Evolutionary conservation across 2,797 vertebrate species (phyloP), one percentile per base, ranked within the genome.

Genomic region (Liasis olivaceus): DNA sequence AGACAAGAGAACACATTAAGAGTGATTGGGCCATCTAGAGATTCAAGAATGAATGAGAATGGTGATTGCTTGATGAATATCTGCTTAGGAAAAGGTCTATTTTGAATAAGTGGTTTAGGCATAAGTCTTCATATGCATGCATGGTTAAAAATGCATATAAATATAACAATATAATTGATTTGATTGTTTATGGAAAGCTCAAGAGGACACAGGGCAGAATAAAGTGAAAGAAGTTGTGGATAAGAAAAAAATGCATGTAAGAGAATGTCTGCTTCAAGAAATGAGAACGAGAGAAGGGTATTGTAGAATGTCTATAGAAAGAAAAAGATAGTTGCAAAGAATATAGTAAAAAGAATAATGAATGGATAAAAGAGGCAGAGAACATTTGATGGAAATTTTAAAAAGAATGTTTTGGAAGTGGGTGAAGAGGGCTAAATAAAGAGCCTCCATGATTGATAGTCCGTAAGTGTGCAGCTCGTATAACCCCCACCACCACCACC

Each of bases 401-500:
- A 77, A 77, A 77, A 42, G 22, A 81, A 47, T 47, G 20, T 47
- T 11, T 81, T 81, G 36, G 36, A 47, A 47, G 20, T 47, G 36
- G 47, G 17, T 47, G 36, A 81, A 81, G 47, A 81, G 36, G 69
- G 72, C 72, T 47, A 81, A 81, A 81, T 81, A 47, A 81, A 81
- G 36, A 81, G 9, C 36, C 20, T 81, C 72, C 72, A 12, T 81
- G 24, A 12, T 47, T 69, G n/a, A 69, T 69, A 14, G 13, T 31
- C 66, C n/a, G 31, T 31, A 69, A 54, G 5, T 54, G 51, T 54
- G 51, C 7, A 54, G 51, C 8, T 54, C 51, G 8, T 54, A 54
- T 54, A 54, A 1, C 8, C 6, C 8, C 6, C n/a, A n/a, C n/a
- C n/a, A n/a, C 0, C 63, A 3, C 11, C 12, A 9, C 11, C 1